Evolutionary conservation across 2,797 vertebrate species (phyloP), one percentile per base, ranked within the genome.

Genomic region (Hemitrygon akajei): DNA sequence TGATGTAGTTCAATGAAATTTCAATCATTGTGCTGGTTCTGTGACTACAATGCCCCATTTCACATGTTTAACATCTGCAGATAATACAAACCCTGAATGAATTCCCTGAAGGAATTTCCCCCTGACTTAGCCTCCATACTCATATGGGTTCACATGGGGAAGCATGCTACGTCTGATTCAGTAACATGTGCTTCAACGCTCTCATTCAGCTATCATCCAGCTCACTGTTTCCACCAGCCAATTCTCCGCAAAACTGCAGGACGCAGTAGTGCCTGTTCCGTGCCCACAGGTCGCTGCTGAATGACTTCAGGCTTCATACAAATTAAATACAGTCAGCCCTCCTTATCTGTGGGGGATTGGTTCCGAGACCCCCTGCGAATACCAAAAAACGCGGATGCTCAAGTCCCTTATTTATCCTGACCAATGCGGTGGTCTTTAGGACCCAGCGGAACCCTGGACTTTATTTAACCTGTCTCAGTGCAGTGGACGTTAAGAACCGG

Each of bases 21-120:
- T 22, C 37, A 91, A 91, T 73, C 34, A 69, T 71, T 71, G 89
- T 27, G 34, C 60, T 73, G 66, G 37, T 71, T 91, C 34, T 22
- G 20, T 91, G 66, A 47, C 22, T 37, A 37, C 9, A 47, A 7
- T 37, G 30, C 30, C 60, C n/a, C 86, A 47, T 66, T 89, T 89
- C 30, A 89, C 86, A 34, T 89, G 84, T 63, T 89, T 63, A 89
- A 69, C 60, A 89, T 63, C 60, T 89, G 87, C n/a, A 69, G 63
- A 37, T 69, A 91, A 91, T 91, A 69, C 63, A 69, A 34, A 91
- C 1, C 87, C 18, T 20, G n/a, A 37, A 69, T 66, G 87, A 91
- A 66, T n/a, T n/a, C n/a, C n/a, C n/a, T n/a, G 47, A 75, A 3
- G 37, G 25, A 75, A 47, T 47, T 47, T 25, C 71, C 27, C 9